These are phyloP conservation scores for Bombus affinis DNA, from an alignment of 1,140 invertebrate genomes.

Conservation along the genomic window DNA sequence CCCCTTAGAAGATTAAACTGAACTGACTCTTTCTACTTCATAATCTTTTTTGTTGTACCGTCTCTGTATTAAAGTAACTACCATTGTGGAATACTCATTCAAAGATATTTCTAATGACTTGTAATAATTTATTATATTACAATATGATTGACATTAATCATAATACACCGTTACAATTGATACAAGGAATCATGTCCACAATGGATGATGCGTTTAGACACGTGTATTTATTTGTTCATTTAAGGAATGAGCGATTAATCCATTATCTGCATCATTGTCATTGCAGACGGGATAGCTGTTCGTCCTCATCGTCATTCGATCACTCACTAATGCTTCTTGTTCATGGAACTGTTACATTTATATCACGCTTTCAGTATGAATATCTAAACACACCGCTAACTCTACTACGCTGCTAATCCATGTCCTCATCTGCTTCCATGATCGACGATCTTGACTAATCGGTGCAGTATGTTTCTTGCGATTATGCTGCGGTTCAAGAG, in stretches of 20 bases:
- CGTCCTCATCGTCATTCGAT: slow-evolving; percentile 49
- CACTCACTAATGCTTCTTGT: slow-evolving; percentile 50
- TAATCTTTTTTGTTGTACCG: slow-evolving; percentile 4
- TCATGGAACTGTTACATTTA: slow-evolving; percentile 49
- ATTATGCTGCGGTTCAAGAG: slow-evolving; percentile 27
- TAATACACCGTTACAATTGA: background rate
- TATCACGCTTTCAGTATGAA: slow-evolving; percentile 61
- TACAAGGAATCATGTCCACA: slow-evolving; percentile 6
- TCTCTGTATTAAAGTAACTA: slow-evolving; percentile 4
- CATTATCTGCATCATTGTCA: slow-evolving; percentile 47
- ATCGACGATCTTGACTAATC: slow-evolving; percentile 39
- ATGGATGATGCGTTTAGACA: background rate
- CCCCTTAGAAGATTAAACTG: background rate
- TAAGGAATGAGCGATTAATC: slow-evolving; percentile 35
- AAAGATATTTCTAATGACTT: background rate
- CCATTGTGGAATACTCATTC: background rate
- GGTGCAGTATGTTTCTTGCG: slow-evolving; percentile 16
- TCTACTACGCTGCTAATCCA: slow-evolving; percentile 56
- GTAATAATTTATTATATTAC: background rate
- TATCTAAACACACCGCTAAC: slow-evolving; percentile 59
- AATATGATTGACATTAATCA: background rate
- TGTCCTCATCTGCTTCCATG: slow-evolving; percentile 61
- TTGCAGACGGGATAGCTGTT: slow-evolving; percentile 56
- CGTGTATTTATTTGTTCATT: slow-evolving; percentile 15
- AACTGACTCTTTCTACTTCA: background rate